Conservation (phyloP, 2,888 invertebrate genomes). For the Ophion obscuratus region DNA sequence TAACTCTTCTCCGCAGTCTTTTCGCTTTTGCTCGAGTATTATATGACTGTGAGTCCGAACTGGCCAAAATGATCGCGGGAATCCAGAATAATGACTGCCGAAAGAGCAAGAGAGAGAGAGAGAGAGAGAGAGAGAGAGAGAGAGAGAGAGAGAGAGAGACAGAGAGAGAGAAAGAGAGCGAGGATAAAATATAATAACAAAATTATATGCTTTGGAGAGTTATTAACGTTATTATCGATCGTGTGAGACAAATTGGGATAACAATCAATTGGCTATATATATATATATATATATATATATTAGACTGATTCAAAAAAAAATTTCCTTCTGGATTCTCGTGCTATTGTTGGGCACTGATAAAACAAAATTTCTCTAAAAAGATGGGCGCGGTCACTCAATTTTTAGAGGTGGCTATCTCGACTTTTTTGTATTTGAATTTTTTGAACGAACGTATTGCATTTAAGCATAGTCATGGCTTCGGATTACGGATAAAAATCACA, state of each 20-base stretch:
- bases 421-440: no score
- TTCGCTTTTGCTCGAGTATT: slow-evolving; percentile 14
- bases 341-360: no score
- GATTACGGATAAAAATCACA: no score
- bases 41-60: slow-evolving; percentile 1
- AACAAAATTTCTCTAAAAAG: no score
- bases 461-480: no score
- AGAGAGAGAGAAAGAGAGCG: neutral
- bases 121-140: neutral
- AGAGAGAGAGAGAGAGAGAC: neutral
- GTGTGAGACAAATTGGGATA: neutral
- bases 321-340: no score
- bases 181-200: slow-evolving; percentile 51
- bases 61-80: slow-evolving; percentile 28
- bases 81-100: slow-evolving; percentile 42
- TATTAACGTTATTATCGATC: slow-evolving; percentile 37
- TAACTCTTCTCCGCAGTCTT: slow-evolving; percentile 21
- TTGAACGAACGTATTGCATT: no score
- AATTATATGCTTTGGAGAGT: slow-evolving; percentile 39
- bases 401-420: no score
- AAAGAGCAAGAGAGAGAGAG: slow-evolving; percentile 14
- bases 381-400: no score
- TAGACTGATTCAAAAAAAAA: no score
- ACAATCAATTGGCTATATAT: neutral
- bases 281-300: neutral